Evolutionary conservation across 2,113 vertebrate species (phyloP).

Genomic region (Rissa tridactyla): DNA sequence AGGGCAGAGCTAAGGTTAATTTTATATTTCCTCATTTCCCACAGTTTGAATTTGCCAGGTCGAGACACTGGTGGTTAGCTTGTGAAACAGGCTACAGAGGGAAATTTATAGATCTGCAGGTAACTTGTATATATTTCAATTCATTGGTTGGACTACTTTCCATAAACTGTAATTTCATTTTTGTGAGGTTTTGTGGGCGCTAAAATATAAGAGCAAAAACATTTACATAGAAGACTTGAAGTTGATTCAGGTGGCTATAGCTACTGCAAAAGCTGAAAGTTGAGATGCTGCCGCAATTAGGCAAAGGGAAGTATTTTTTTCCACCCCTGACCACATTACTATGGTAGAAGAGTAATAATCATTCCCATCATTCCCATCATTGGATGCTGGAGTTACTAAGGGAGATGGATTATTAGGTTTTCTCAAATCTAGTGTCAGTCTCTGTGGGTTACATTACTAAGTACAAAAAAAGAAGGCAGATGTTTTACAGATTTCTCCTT

Average conservation of each 20-base stretch:
- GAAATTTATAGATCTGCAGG: neutral
- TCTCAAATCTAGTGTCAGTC: neutral
- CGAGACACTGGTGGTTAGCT: neutral
- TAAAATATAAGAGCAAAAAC: neutral
- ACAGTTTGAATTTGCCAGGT: neutral
- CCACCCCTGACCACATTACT: neutral
- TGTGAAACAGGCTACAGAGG: neutral
- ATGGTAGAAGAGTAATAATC: neutral
- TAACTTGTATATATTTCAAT: neutral
- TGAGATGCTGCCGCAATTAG: neutral
- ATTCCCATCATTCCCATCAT: neutral
- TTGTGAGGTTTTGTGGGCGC: neutral
- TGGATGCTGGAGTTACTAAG: neutral
- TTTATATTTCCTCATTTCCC: neutral
- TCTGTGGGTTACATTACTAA: neutral
- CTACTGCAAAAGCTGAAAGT: neutral
- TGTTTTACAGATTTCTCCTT: neutral
- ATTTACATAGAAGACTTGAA: neutral
- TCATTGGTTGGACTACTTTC: neutral
- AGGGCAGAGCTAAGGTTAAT: neutral
- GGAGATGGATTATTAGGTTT: neutral
- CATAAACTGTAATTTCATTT: neutral
- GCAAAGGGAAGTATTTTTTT: neutral
- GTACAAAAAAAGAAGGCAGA: neutral
- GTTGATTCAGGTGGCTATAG: neutral